A percentile compares a stretch with the other conserved stretches of the same genome.
phyloP scores from a whole-genome alignment of 2,888 invertebrate genomes.

The Schizotus pectinicornis region DNA sequence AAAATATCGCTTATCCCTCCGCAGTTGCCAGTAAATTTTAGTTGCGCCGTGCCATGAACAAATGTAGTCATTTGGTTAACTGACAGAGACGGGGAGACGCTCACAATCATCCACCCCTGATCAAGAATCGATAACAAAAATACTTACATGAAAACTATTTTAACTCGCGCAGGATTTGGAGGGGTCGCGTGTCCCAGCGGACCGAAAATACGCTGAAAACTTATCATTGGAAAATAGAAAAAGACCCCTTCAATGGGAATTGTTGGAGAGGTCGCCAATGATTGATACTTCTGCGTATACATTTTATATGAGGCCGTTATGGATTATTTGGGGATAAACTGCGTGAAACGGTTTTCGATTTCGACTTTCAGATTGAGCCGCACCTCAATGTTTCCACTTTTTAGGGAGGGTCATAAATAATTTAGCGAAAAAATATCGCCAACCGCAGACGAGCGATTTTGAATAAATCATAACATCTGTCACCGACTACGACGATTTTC shows the following conservation, averaged over 20 bases:
- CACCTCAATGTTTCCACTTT: no score
- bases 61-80: constrained; percentile 27
- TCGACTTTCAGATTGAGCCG: constrained; percentile 7
- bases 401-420: no score
- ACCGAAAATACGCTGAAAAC: constrained; percentile 44
- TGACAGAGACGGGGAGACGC: constrained; percentile 14
- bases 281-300: constrained; percentile 47
- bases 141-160: constrained; percentile 53
- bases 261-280: constrained; percentile 41
- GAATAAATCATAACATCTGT: no score
- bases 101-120: constrained; percentile 9
- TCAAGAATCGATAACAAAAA: constrained; percentile 33
- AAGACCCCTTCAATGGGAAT: constrained; percentile 42
- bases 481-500: no score
- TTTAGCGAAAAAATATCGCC: no score
- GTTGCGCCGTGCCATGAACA: constrained; percentile 11
- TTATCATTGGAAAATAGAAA: constrained; percentile 53
- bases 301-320: constrained; percentile 44
- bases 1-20: no score
- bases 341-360: constrained; percentile 14
- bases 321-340: constrained; percentile 26
- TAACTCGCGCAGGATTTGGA: constrained; percentile 49
- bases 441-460: no score
- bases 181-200: constrained; percentile 42
- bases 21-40: no score